A percentile compares a stretch with the other conserved stretches of the same genome.
Evolutionary conservation across 2,113 vertebrate species (phyloP).

Genomic region (Oreochromis aureus): DNA sequence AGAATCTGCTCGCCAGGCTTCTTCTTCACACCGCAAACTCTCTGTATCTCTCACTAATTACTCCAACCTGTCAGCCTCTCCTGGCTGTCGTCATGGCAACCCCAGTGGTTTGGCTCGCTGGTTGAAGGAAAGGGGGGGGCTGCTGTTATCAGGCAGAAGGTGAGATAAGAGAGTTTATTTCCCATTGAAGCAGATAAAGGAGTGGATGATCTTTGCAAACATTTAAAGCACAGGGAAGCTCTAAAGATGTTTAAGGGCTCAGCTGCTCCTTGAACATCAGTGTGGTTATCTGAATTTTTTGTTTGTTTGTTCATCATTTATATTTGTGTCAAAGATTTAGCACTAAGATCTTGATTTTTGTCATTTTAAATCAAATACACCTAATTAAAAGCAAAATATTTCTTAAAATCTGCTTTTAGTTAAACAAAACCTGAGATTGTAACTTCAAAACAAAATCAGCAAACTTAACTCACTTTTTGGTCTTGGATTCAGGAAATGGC

Average conservation of each 20-base stretch:
- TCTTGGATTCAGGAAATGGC: background rate
- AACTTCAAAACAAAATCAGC: too few species aligned
- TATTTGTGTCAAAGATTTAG: background rate
- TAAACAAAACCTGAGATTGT: background rate
- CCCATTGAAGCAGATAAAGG: conserved; percentile 23
- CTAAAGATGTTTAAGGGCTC: background rate
- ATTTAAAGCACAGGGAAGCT: conserved; percentile 36
- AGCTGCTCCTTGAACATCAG: background rate
- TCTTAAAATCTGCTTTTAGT: background rate
- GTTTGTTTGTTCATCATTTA: background rate
- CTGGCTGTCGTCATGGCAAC: conserved; percentile 65
- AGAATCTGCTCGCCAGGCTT: background rate
- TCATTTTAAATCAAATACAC: background rate
- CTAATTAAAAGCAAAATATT: background rate
- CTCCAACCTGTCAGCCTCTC: conserved; percentile 62
- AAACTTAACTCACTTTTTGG: background rate
- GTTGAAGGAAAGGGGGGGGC: background rate
- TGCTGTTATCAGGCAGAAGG: conserved; percentile 33
- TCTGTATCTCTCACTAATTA: conserved; percentile 1
- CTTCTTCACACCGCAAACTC: conserved; percentile 12
- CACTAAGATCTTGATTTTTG: background rate
- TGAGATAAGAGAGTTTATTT: conserved; percentile 52
- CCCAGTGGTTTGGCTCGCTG: conserved; percentile 34
- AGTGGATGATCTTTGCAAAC: conserved; percentile 27
- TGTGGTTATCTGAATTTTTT: background rate